Evolutionary conservation across 2,113 vertebrate genomes (phyloP).

Genomic region (Leucoraja erinaceus): DNA sequence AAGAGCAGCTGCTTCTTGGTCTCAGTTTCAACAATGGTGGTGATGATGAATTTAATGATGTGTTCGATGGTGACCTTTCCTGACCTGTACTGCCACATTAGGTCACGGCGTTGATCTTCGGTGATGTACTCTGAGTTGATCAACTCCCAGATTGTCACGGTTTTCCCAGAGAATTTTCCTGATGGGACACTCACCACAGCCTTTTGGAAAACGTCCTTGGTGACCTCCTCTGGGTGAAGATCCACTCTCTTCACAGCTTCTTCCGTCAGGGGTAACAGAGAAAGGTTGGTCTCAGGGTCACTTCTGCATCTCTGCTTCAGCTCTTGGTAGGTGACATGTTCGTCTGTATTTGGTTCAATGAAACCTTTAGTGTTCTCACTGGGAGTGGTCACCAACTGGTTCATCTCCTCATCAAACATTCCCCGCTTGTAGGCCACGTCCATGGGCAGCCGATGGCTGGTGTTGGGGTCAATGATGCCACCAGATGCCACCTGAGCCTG

Average conservation of each 20-base stretch:
- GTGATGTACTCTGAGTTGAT: too few relatives aligned
- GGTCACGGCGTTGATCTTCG: too few relatives aligned
- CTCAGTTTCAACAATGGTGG: too few relatives aligned
- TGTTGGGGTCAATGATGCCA: constrained; percentile 80
- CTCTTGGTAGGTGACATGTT: constrained; percentile 70
- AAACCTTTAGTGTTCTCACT: constrained; percentile 67
- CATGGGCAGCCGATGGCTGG: constrained; percentile 77
- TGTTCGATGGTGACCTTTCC: too few relatives aligned
- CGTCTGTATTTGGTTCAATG: constrained; percentile 70
- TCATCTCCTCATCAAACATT: constrained; percentile 69
- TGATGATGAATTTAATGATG: too few relatives aligned
- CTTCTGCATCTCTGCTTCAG: constrained; percentile 70
- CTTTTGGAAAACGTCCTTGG: constrained; percentile 64
- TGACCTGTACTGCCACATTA: too few relatives aligned
- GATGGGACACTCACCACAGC: constrained; percentile 64
- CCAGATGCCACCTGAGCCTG: constrained; percentile 84
- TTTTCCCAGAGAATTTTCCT: too few relatives aligned
- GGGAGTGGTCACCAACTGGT: constrained; percentile 52
- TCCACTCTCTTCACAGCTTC: constrained; percentile 66
- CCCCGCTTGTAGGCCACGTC: constrained; percentile 75
- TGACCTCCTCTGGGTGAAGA: constrained; percentile 52
- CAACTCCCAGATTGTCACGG: too few relatives aligned
- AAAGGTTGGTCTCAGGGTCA: constrained; percentile 63
- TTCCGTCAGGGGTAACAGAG: constrained; percentile 55
- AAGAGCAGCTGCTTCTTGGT: too few relatives aligned